Evolutionary conservation across 2,113 vertebrate genomes (phyloP).

Genomic region (Puntigrus tetrazona): DNA sequence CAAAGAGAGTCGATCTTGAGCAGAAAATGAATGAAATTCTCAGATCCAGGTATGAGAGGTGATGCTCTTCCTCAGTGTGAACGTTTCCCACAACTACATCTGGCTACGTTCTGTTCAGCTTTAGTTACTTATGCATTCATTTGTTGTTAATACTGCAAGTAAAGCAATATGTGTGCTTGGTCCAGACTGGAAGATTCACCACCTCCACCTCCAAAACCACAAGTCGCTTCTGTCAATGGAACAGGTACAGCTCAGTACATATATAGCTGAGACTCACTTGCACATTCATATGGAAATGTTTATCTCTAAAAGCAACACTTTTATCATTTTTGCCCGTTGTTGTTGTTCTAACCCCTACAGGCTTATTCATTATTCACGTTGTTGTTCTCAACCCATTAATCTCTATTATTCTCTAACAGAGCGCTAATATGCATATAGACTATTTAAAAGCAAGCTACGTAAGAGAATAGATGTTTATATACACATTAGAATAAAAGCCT

Average conservation of each 20-base stretch:
- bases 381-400: neutral
- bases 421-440: neutral
- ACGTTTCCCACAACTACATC: neutral
- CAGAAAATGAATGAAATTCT: constrained; percentile 86
- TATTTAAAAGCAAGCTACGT: too few species aligned
- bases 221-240: constrained; percentile 69
- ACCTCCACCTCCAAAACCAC: constrained; percentile 76
- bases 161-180: constrained; percentile 1
- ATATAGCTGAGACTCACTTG: neutral
- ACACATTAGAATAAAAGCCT: neutral
- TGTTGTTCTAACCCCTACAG: neutral
- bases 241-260: constrained; percentile 74
- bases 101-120: neutral
- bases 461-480: too few species aligned
- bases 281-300: neutral
- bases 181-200: constrained; percentile 83
- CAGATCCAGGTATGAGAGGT: constrained; percentile 79
- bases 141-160: neutral
- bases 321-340: neutral
- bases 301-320: neutral
- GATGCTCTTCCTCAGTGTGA: neutral
- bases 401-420: neutral
- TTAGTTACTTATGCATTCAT: neutral
- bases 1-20: constrained; percentile 86
- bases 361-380: neutral